These are phyloP conservation scores for Pocillopora verrucosa DNA, from an alignment of 64 coral and sea anemone species.

Conservation along the genomic window DNA sequence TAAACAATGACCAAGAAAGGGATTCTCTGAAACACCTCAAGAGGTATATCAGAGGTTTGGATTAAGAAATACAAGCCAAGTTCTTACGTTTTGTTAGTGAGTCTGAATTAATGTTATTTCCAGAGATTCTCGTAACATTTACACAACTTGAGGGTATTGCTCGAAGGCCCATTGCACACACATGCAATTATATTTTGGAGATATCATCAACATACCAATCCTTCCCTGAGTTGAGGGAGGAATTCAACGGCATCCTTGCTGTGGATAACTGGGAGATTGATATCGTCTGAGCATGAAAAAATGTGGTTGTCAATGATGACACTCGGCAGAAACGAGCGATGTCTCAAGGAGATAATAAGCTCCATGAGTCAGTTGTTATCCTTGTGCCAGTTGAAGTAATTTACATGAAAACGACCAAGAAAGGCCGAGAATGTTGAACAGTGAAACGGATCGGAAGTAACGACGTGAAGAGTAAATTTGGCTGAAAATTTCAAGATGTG, in stretches of 20 bases:
- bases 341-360: too few relatives aligned
- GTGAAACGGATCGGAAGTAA: too few relatives aligned
- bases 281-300: conserved; percentile 17
- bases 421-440: too few relatives aligned
- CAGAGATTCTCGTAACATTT: conserved; percentile 31
- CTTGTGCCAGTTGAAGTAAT: too few relatives aligned
- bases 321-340: too few relatives aligned
- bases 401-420: too few relatives aligned
- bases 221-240: conserved; percentile 53
- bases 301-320: too few relatives aligned
- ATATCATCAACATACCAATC: conserved; percentile 48
- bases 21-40: conserved; percentile 35
- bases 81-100: conserved; percentile 55
- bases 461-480: too few relatives aligned
- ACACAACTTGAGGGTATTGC: conserved; percentile 30
- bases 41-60: conserved; percentile 54
- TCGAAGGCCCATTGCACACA: conserved; percentile 42
- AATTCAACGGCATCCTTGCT: conserved; percentile 34
- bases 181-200: conserved; percentile 30
- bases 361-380: too few relatives aligned
- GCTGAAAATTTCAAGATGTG: too few relatives aligned
- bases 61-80: conserved; percentile 24
- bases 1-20: conserved; percentile 36
- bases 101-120: conserved; percentile 42
- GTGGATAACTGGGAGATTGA: conserved; percentile 51